Evolutionary conservation across 2,888 invertebrate genomes (phyloP).

Genomic region (Drosophila imparisetae): DNA sequence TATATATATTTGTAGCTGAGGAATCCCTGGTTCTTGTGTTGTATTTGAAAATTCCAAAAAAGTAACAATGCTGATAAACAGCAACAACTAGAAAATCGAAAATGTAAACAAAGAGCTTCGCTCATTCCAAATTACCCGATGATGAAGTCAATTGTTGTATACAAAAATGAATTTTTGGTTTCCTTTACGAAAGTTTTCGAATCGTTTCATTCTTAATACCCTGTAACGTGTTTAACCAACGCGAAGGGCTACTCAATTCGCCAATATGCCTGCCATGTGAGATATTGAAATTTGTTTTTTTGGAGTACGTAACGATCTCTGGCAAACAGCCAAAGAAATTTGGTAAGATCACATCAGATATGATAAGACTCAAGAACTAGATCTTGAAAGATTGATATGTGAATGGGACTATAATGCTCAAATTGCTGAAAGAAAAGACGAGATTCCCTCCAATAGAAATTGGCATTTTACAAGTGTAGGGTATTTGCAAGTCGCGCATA

Average conservation of each 20-base stretch:
- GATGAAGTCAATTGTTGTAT: constrained; percentile 81
- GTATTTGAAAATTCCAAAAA: constrained; percentile 58
- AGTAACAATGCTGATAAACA: constrained; percentile 51
- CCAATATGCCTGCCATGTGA: background rate
- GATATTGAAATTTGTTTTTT: background rate
- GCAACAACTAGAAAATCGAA: constrained; percentile 28
- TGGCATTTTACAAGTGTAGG: background rate
- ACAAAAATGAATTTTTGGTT: constrained; percentile 65
- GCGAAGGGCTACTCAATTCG: background rate
- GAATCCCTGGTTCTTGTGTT: constrained; percentile 45
- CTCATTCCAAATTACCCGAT: constrained; percentile 80
- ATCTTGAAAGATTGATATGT: background rate
- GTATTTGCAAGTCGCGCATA: constrained; percentile 8
- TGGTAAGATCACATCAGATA: background rate
- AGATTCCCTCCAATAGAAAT: background rate
- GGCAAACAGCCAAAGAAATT: background rate
- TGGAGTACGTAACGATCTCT: background rate
- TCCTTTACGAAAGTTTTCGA: constrained; percentile 42
- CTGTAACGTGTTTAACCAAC: constrained; percentile 7
- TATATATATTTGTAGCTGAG: background rate
- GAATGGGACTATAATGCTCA: background rate
- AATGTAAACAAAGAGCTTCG: constrained; percentile 81
- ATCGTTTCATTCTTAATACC: constrained; percentile 43
- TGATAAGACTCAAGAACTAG: background rate
- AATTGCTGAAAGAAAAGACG: background rate